Evolutionary conservation across 2,888 invertebrate genomes (phyloP).

Genomic region (Drosophila anceps): DNA sequence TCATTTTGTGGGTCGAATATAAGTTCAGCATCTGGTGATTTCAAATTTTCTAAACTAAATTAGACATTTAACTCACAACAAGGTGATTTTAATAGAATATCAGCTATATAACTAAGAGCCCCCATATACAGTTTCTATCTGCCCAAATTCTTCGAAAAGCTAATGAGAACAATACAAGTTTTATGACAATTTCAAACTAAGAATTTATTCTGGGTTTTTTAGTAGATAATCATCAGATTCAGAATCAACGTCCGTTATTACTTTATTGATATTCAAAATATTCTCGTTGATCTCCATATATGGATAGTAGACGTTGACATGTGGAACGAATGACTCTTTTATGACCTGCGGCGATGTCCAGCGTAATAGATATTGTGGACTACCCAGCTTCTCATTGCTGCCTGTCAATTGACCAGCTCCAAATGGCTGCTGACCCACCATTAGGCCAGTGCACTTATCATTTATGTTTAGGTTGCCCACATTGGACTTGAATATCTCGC

Average conservation of each 20-base stretch:
- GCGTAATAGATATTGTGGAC: conserved; percentile 95
- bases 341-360: conserved; percentile 97
- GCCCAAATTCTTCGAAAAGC: background rate
- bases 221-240: background rate
- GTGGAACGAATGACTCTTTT: conserved; percentile 95
- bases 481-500: conserved; percentile 92
- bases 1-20: conserved; percentile 59
- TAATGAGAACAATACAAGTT: background rate
- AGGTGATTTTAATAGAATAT: background rate
- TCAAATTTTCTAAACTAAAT: background rate
- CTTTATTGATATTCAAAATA: background rate
- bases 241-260: background rate
- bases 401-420: conserved; percentile 97
- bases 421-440: conserved; percentile 99
- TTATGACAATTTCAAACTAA: background rate
- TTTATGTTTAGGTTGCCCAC: conserved; percentile 99
- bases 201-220: background rate
- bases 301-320: conserved; percentile 89
- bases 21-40: conserved; percentile 32
- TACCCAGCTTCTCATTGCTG: conserved; percentile 99
- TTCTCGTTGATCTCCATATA: conserved; percentile 58
- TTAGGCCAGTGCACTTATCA: conserved; percentile 98
- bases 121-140: background rate
- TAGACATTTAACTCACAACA: conserved; percentile 30
- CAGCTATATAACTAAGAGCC: background rate